These are phyloP conservation scores for rat (Rattus norvegicus) DNA, from an alignment of 2,113 vertebrate genomes.

Conservation along the genomic window GRCr8 NC_086027.1:49877501-49878000, in stretches of 20 bases:
- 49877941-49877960: conserved; percentile 19
- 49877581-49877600: too few species aligned
- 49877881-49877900: background rate
- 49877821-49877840: background rate
- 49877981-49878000: background rate
- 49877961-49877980: background rate
- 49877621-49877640: background rate
- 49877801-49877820: background rate
- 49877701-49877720: background rate
- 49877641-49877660: background rate
- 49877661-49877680: too few species aligned
- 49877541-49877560: too few species aligned
- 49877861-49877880: background rate
- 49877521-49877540: too few species aligned
- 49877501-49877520: too few species aligned
- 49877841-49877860: background rate
- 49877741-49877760: background rate
- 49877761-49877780: background rate
- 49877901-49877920: background rate
- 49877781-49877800: background rate
- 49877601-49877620: too few species aligned
- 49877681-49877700: background rate
- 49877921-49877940: background rate
- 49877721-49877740: background rate
- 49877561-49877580: too few species aligned